Percentiles rank a stretch among this genome's conserved stretches.
phyloP scores from a whole-genome alignment of 92 coral and sea anemone species.

The Phenganax subtilis region DNA sequence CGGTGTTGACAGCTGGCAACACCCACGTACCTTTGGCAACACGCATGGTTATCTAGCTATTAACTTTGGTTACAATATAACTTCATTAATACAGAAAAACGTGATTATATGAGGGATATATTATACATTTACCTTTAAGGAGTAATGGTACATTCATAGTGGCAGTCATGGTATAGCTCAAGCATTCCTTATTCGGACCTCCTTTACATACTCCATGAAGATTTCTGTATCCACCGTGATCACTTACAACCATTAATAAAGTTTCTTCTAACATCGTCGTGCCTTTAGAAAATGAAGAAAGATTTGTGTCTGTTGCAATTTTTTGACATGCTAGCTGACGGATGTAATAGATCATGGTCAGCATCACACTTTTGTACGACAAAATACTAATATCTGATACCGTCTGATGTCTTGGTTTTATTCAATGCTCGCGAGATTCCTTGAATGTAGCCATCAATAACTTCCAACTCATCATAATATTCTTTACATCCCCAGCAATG shows the following conservation, averaged over 20 bases:
- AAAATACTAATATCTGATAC: neutral
- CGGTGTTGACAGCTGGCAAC: no score
- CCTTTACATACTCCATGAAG: conserved; percentile 14
- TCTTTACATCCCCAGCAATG: conserved; percentile 38
- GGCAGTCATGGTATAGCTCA: conserved; percentile 50
- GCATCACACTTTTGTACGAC: neutral
- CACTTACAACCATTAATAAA: conserved; percentile 29
- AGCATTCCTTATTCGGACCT: conserved; percentile 32
- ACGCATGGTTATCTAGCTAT: no score
- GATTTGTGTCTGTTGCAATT: neutral
- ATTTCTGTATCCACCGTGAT: conserved; percentile 36
- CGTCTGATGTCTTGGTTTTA: conserved; percentile 20
- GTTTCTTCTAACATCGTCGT: conserved; percentile 35
- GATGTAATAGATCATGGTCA: neutral
- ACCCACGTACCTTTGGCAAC: no score
- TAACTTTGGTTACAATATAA: no score
- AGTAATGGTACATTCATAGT: conserved; percentile 71
- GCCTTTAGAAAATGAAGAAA: conserved; percentile 2
- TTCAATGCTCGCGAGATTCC: conserved; percentile 12
- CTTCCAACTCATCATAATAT: conserved; percentile 36
- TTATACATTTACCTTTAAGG: conserved; percentile 61
- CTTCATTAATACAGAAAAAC: neutral
- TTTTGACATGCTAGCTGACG: neutral
- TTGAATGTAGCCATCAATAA: conserved; percentile 38
- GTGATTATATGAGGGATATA: neutral